A percentile compares a stretch with the other conserved stretches of the same genome.
phyloP scores from a whole-genome alignment of 2,888 invertebrate genomes.

The Apotomis capreana region DNA sequence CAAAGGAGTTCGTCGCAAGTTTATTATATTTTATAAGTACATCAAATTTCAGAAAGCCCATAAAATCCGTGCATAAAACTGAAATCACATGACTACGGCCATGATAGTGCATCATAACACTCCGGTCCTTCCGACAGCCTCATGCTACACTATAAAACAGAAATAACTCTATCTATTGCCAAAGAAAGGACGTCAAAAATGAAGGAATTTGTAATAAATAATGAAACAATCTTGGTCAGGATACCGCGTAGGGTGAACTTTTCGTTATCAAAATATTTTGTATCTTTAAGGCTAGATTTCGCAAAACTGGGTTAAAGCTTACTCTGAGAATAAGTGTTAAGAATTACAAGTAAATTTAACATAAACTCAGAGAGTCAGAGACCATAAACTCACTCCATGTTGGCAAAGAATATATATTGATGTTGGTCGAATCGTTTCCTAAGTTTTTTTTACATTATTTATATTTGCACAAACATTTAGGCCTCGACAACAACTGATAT shows the following conservation, averaged over 20 bases:
- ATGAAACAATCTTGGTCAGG: not conserved
- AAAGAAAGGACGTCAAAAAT: constrained; percentile 11
- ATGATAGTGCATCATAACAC: not conserved
- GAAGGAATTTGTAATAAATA: constrained; percentile 3
- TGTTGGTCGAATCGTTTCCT: too few relatives aligned
- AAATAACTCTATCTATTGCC: constrained; percentile 6
- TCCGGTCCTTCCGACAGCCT: not conserved
- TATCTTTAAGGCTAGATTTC: not conserved
- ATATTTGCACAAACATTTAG: too few relatives aligned
- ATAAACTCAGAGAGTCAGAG: too few relatives aligned
- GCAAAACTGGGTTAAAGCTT: too few relatives aligned
- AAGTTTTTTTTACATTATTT: too few relatives aligned
- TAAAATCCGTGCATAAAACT: constrained; percentile 6
- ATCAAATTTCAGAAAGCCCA: not conserved
- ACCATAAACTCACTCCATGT: too few relatives aligned
- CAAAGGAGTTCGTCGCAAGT: too few relatives aligned
- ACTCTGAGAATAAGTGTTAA: too few relatives aligned
- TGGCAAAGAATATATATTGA: too few relatives aligned
- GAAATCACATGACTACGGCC: not conserved
- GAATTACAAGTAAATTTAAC: too few relatives aligned
- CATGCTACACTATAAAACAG: not conserved
- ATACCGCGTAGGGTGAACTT: not conserved
- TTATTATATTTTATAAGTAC: not conserved
- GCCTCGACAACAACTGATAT: too few relatives aligned
- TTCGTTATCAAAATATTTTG: not conserved